These are phyloP conservation scores for Cephus pulcher DNA, from an alignment of 2,888 invertebrate species.

Conservation along the genomic window DNA sequence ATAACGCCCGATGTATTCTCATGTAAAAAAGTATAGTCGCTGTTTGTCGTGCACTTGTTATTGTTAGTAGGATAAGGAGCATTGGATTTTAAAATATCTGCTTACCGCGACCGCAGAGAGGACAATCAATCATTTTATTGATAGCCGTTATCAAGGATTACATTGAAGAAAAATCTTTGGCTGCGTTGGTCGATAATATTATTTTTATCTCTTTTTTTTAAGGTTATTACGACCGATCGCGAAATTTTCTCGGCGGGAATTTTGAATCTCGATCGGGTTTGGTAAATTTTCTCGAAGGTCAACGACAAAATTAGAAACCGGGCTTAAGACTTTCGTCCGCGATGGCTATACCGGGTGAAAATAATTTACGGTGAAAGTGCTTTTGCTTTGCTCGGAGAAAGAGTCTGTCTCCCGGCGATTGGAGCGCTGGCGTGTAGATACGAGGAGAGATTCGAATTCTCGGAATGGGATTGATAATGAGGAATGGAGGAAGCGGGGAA, in stretches of 20 bases:
- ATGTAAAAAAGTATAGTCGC: not conserved
- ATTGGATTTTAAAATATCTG: not conserved
- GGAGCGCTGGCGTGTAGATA: not conserved
- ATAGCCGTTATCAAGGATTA: not conserved
- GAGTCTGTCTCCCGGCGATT: not conserved
- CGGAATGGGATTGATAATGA: not conserved
- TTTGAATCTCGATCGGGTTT: not conserved
- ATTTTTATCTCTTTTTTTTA: not conserved
- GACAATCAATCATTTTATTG: not conserved
- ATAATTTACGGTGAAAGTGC: slow-evolving; percentile 4
- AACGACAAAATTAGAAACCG: not conserved
- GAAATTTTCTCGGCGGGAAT: not conserved
- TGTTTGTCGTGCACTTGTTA: not conserved
- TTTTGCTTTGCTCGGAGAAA: not conserved
- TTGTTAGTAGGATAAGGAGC: not conserved
- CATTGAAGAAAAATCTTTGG: not conserved
- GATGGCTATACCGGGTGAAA: not conserved
- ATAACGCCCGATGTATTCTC: not conserved
- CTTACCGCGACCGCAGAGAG: not conserved
- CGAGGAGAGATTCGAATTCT: not conserved
- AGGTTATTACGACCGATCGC: not conserved
- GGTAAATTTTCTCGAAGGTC: not conserved
- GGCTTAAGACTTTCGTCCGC: not conserved
- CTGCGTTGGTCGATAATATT: not conserved
- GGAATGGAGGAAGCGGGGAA: not conserved